phyloP scores from a whole-genome alignment of 2,888 invertebrate species.

The Chymomyza caudatula region DNA sequence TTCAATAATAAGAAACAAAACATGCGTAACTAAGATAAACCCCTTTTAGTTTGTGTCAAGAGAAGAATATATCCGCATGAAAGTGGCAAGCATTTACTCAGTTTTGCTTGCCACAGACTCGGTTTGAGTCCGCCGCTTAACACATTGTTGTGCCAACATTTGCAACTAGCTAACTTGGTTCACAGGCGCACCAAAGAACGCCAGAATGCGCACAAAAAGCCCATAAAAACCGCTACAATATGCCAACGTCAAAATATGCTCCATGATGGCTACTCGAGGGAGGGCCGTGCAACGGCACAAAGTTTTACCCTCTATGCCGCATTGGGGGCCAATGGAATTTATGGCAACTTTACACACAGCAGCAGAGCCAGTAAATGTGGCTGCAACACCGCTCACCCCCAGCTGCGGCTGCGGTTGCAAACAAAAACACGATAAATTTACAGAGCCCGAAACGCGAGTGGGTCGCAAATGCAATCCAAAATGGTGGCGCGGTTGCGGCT shows the following conservation, averaged over 20 bases:
- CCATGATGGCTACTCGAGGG: conserved; percentile 3
- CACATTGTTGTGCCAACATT: conserved; percentile 22
- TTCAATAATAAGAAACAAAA: no score
- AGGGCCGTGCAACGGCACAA: conserved; percentile 39
- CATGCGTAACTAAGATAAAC: no score
- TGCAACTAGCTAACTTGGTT: background rate
- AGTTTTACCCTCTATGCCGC: conserved; percentile 51
- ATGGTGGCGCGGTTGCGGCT: conserved; percentile 40
- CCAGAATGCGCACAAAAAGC: background rate
- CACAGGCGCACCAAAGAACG: background rate
- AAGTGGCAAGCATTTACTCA: conserved; percentile 2
- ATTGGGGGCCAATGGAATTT: conserved; percentile 60
- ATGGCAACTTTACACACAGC: conserved; percentile 70
- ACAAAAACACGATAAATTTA: conserved; percentile 53
- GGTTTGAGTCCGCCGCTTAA: conserved; percentile 12
- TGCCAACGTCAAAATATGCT: background rate
- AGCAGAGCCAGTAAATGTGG: conserved; percentile 22
- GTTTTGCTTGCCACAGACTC: background rate
- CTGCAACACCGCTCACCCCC: conserved; percentile 9
- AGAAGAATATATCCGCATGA: background rate
- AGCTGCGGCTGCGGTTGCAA: conserved; percentile 18
- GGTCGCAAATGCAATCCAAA: conserved; percentile 36
- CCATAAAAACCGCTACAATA: conserved; percentile 28
- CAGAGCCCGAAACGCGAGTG: conserved; percentile 8
- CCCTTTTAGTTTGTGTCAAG: no score